These are phyloP conservation scores for Yasuhikotakia modesta DNA, from an alignment of 2,797 vertebrate species.

Conservation along the genomic window DNA sequence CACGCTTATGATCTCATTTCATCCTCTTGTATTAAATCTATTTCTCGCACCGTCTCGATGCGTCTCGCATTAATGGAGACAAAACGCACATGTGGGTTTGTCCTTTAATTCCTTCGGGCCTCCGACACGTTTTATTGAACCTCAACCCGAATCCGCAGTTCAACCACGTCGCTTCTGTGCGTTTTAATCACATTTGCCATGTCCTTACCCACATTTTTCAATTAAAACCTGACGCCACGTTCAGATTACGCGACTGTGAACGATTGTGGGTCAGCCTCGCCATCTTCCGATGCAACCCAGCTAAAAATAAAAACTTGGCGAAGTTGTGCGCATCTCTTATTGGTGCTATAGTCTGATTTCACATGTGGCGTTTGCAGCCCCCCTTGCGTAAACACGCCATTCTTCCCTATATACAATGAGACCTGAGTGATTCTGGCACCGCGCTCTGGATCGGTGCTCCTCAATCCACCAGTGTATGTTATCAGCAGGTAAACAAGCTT, in stretches of 20 bases:
- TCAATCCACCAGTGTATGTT: slow-evolving; percentile 88
- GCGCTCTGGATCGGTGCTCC: slow-evolving; percentile 84
- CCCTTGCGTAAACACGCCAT: slow-evolving; percentile 83
- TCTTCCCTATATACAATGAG: slow-evolving; percentile 84
- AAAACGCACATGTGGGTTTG: slow-evolving; percentile 24
- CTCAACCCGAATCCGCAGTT: slow-evolving; percentile 13
- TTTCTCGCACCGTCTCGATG: slow-evolving; percentile 11
- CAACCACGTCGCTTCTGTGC: neutral
- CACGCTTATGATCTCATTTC: neutral
- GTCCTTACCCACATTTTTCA: slow-evolving; percentile 35
- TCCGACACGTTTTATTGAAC: slow-evolving; percentile 32
- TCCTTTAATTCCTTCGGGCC: slow-evolving; percentile 31
- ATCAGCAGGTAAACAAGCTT: slow-evolving; percentile 90
- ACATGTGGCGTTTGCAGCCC: slow-evolving; percentile 83
- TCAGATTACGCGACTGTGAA: slow-evolving; percentile 27
- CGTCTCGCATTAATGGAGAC: neutral
- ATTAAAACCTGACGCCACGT: slow-evolving; percentile 26
- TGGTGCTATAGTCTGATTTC: slow-evolving; percentile 85
- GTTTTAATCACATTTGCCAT: slow-evolving; percentile 45
- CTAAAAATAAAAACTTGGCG: slow-evolving; percentile 85
- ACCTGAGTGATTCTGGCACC: slow-evolving; percentile 87
- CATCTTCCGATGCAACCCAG: slow-evolving; percentile 74
- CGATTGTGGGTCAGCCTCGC: slow-evolving; percentile 51
- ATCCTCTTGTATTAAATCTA: neutral
- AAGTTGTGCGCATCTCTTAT: slow-evolving; percentile 82